Base-by-base conservation (phyloP, 1,140 invertebrate species). In the Drosophila oshimai region DNA sequence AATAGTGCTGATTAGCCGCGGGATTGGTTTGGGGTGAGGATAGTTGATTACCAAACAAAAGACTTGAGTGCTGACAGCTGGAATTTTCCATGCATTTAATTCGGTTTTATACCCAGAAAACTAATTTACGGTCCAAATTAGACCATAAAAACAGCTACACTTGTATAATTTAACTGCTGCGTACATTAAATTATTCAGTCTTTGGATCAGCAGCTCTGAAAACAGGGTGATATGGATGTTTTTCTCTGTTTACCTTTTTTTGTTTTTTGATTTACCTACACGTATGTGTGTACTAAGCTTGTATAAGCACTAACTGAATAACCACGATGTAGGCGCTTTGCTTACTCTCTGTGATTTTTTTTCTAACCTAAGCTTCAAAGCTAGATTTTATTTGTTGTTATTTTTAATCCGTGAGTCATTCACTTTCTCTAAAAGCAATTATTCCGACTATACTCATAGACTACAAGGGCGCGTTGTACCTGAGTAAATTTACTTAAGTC, bases 31-130 rank as follows among this genome's bases (percentile, higher is more conserved):
- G 33, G 12, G 17, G 12, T 20, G 15, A 39, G 45, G 49, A 41
- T 41, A 33, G 41, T 33, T 68, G 42, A 69, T 62, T 62, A 62
- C 53, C 58, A 62, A 60, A 62, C 58, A 58, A 62, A 62, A 37
- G 55, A 26, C 33, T 42, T 6, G 10, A 29, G 0, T 10, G 61
- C 57, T 64, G 61, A 65, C 57, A 0, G 45, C 18, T 5, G 26
- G 44, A 34, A 50, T 65, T 50, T 65, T 67, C 62, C 62, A 26
- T 22, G 13, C 41, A 18, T n/a, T 12, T 28, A 34, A 51, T 37
- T 37, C 10, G n/a, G 34, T 61, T 46, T 46, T 24, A 45, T 34
- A 6, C n/a, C n/a, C 12, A 26, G 0, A 49, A 39, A 50, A 65
- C 24, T 20, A 50, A 65, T 65, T 67, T 39, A 33, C 6, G 12